A percentile compares a stretch with the other conserved stretches of the same genome.
phyloP scores from a whole-genome alignment of 2,113 vertebrate genomes.

The Otolemur garnettii region DNA sequence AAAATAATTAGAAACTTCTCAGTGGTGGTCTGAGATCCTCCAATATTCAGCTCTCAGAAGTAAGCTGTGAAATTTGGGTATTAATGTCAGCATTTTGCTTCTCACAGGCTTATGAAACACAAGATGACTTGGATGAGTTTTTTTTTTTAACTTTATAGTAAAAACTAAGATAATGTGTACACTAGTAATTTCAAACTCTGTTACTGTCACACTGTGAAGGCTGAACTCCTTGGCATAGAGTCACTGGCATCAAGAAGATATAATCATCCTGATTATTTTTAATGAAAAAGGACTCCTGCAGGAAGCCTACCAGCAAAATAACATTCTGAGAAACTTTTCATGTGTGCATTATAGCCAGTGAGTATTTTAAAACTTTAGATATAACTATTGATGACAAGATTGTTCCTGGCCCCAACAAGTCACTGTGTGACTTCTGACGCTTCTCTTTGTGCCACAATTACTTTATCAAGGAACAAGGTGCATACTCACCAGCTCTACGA shows the following conservation, averaged over 20 bases:
- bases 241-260: background rate
- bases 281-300: background rate
- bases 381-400: background rate
- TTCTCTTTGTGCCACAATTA: background rate
- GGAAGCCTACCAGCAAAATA: background rate
- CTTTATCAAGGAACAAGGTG: background rate
- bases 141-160: background rate
- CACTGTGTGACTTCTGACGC: background rate
- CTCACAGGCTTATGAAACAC: background rate
- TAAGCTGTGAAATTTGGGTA: background rate
- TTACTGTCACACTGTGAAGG: background rate
- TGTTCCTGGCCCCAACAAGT: background rate
- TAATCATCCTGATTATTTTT: background rate
- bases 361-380: conserved; percentile 24
- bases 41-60: background rate
- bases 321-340: background rate
- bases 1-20: background rate
- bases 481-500: background rate
- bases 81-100: background rate
- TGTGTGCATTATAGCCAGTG: background rate
- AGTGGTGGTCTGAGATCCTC: background rate
- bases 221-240: background rate
- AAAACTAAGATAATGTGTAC: background rate
- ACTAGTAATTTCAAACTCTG: background rate
- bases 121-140: background rate